Evolutionary conservation across 2,797 vertebrate genomes (phyloP).

Genomic region (Chanos chanos): DNA sequence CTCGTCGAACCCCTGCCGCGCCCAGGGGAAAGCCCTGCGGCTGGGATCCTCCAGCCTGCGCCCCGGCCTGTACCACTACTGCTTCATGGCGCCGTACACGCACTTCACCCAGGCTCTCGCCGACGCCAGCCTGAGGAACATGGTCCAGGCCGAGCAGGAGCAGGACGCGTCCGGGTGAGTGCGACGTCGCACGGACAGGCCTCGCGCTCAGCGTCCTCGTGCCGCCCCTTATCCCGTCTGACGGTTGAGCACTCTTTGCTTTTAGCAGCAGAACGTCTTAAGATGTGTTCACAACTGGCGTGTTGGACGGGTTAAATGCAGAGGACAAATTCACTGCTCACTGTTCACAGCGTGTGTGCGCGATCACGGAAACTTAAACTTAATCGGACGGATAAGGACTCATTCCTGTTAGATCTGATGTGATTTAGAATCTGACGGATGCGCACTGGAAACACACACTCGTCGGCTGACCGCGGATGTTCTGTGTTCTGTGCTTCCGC

Average conservation of each 20-base stretch:
- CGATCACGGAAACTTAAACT: no score
- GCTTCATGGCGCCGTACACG: slow-evolving; percentile 98
- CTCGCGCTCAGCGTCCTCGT: no score
- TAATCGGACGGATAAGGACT: no score
- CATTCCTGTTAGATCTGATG: no score
- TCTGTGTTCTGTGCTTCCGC: slow-evolving; percentile 5
- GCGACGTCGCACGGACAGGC: neutral
- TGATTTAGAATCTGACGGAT: no score
- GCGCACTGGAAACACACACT: no score
- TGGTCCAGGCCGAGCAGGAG: slow-evolving; percentile 94
- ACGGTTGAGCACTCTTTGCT: neutral
- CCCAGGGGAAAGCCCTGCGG: slow-evolving; percentile 89
- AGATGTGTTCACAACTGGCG: no score
- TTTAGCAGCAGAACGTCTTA: neutral
- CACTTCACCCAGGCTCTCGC: slow-evolving; percentile 98
- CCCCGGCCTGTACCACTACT: slow-evolving; percentile 95
- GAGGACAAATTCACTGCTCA: no score
- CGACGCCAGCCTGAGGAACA: slow-evolving; percentile 93
- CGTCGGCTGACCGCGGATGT: neutral
- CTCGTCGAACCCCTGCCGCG: slow-evolving; percentile 82
- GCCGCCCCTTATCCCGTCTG: no score
- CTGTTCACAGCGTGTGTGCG: no score
- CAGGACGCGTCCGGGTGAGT: slow-evolving; percentile 89
- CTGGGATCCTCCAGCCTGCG: slow-evolving; percentile 89
- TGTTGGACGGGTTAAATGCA: no score